Evolutionary conservation across 2,113 vertebrate genomes (phyloP), one percentile per base, ranked within the genome.

Genomic region (Himantopus leucocephalus): DNA sequence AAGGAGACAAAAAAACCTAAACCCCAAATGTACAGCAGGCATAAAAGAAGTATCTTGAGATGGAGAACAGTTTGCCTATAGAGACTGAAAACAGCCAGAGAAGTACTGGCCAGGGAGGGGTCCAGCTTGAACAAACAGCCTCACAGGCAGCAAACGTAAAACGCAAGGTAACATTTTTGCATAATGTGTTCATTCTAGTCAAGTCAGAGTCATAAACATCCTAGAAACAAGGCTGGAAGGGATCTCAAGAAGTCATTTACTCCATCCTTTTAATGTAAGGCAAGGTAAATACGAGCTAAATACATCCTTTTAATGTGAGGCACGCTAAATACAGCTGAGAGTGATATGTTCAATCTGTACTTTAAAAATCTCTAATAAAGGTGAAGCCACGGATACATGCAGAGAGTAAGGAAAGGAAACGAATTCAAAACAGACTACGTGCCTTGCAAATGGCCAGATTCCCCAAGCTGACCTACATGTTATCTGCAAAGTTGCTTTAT

Each of bases 211-310:
- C n/a, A 85, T 45, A 78, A 81, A 79, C 48, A 73, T 34, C 39
- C 60, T 41, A 88, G 75, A 88, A 92, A 83, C 8, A 83, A 88
- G 59, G 39, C 71, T 80, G 53, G 63, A 68, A 92, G 23, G 29
- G 22, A 59, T 79, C 75, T 82, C 83, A 78, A 53, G 59, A 79
- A 83, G 29, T 48, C 30, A 83, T 76, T 71, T 76, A 64, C 71
- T 88, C 53, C 15, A 35, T 64, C 26, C 30, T 83, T 64, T 87
- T 87, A 53, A 29, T 29, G 32, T 72, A n/a, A 85, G 24, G 22
- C 56, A 82, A 7, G 41, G 5, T 41, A 41, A 41, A 41, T 41
- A 41, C 15, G 34, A 7, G 41, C 14, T 41, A 41, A 41, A 14
- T 41, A 41, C 15, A 35, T 64, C 24, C 30, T 83, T 64, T 87